Percentiles rank a stretch among this genome's conserved stretches.
Conservation (phyloP, 1,140 invertebrate species). For the Chrysomallon squamiferum region DNA sequence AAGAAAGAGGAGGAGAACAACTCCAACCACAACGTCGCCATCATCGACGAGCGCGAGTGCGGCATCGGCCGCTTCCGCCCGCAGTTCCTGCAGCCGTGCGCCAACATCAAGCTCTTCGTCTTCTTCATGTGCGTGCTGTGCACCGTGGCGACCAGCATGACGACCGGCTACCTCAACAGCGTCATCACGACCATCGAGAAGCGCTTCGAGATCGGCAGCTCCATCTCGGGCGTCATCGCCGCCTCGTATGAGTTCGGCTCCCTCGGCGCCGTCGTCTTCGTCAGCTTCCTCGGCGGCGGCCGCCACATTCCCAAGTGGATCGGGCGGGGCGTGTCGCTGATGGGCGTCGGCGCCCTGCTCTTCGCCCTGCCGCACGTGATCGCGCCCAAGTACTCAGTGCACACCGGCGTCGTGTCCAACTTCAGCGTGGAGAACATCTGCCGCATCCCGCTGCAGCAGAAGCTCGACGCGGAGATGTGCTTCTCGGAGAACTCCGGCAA, state of each 20-base stretch:
- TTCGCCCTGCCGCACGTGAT: constrained; percentile 75
- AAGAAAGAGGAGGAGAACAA: no score
- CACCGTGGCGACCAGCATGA: constrained; percentile 69
- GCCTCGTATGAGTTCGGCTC: constrained; percentile 96
- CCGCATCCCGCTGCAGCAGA: constrained; percentile 19
- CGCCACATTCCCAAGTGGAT: constrained; percentile 97
- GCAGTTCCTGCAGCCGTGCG: constrained; percentile 80
- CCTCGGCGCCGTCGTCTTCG: constrained; percentile 91
- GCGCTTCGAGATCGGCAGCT: constrained; percentile 93
- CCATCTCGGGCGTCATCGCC: constrained; percentile 88
- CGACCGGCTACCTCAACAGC: constrained; percentile 84
- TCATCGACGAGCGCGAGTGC: constrained; percentile 70
- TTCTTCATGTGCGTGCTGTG: constrained; percentile 89
- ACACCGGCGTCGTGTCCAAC: constrained; percentile 58
- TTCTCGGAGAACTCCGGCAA: constrained; percentile 58
- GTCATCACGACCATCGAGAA: constrained; percentile 97
- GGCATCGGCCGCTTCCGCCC: constrained; percentile 83
- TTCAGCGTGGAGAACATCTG: constrained; percentile 55
- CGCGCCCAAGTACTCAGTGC: constrained; percentile 60
- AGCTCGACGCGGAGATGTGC: constrained; percentile 28
- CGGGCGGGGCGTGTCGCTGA: constrained; percentile 85
- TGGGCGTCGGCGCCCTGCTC: constrained; percentile 84
- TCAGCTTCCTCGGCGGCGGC: constrained; percentile 92
- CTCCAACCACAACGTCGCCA: no score
- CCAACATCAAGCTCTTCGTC: constrained; percentile 82